Conservation (phyloP, 2,797 vertebrate species). For the Enteromius fasciolatus region DNA sequence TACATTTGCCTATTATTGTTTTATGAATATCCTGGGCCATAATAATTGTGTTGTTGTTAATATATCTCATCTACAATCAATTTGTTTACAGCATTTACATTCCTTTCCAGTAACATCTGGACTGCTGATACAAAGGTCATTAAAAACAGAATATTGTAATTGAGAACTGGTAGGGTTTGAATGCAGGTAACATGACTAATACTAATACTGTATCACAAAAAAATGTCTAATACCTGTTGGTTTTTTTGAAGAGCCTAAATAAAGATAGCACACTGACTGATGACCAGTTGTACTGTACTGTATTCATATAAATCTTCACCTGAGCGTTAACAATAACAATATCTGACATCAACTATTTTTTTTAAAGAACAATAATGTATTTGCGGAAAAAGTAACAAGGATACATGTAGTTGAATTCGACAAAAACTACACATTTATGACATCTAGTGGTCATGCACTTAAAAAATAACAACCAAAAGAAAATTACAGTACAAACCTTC, state of each 20-base stretch:
- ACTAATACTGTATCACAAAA: neutral
- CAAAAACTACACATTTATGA: neutral
- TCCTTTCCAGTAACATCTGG: neutral
- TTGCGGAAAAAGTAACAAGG: neutral
- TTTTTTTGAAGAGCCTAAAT: neutral
- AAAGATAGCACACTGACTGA: neutral
- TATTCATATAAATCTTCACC: neutral
- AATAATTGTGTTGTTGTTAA: neutral
- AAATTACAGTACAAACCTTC: neutral
- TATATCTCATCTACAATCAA: neutral
- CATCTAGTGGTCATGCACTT: neutral
- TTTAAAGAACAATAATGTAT: neutral
- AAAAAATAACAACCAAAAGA: neutral
- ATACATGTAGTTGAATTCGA: neutral
- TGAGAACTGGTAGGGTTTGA: neutral
- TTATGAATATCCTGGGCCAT: neutral
- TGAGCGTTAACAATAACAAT: neutral
- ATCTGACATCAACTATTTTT: neutral
- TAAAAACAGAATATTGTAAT: neutral
- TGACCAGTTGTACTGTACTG: neutral
- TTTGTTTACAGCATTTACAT: neutral
- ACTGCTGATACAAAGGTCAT: neutral
- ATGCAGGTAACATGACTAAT: neutral
- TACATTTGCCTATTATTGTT: constrained; percentile 13
- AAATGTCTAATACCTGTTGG: neutral